Conservation (phyloP, 1,140 invertebrate species). For the Pseudomyrmex cubaensis region DNA sequence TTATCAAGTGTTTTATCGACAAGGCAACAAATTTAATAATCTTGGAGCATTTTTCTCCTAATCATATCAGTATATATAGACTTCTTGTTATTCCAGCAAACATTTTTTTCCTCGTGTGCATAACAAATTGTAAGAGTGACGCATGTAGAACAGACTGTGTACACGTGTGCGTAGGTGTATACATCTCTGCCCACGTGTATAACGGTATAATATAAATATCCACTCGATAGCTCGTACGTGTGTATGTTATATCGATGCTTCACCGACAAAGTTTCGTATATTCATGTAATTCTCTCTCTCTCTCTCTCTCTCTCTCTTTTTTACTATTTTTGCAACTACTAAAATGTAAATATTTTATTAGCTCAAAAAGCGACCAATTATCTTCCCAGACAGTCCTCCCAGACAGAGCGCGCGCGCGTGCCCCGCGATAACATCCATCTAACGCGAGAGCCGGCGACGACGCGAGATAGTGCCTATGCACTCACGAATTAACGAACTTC, state of each 20-base stretch:
- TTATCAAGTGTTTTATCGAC: no score
- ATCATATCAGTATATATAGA: no score
- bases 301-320: no score
- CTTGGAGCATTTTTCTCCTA: no score
- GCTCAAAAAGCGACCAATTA: neutral
- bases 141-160: neutral
- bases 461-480: neutral
- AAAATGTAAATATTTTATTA: neutral
- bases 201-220: neutral
- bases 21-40: no score
- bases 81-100: no score
- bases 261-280: neutral
- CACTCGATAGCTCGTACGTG: neutral
- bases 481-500: slow-evolving; percentile 7
- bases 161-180: neutral
- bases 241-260: neutral
- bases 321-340: neutral
- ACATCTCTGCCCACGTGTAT: neutral
- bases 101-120: no score
- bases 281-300: no score
- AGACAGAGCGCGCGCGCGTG: neutral
- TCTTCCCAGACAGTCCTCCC: neutral
- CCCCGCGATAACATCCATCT: neutral
- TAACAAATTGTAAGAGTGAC: neutral
- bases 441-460: neutral